Conservation (phyloP, 2,797 vertebrate species). For the Lacerta bilineata region DNA sequence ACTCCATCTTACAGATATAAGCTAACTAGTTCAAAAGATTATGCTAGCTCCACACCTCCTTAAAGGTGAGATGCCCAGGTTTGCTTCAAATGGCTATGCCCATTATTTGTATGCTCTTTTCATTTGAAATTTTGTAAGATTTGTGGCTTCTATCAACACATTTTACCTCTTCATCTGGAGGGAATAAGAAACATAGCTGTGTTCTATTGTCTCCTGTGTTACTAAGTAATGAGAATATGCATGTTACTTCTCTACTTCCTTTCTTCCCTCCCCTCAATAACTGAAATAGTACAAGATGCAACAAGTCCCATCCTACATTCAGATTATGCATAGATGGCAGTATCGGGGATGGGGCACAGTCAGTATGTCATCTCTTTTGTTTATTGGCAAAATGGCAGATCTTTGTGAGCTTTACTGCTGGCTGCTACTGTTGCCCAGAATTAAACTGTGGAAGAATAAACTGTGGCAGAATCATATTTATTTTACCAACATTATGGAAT, state of each 20-base stretch:
- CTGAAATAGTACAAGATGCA: background rate
- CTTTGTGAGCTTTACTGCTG: background rate
- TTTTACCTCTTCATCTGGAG: background rate
- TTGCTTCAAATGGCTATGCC: background rate
- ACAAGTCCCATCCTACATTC: background rate
- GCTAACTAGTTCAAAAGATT: background rate
- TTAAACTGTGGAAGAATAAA: conserved; percentile 18
- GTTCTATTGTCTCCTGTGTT: background rate
- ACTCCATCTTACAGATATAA: background rate
- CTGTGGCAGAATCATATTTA: background rate
- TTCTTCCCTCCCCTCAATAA: background rate
- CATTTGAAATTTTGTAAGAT: background rate
- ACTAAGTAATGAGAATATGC: background rate
- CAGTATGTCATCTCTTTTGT: too few relatives aligned
- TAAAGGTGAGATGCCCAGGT: background rate
- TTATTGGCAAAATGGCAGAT: background rate
- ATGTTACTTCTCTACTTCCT: background rate
- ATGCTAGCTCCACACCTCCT: background rate
- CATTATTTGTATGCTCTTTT: background rate
- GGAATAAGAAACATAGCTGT: background rate
- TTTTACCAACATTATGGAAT: background rate
- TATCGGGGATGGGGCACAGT: too few relatives aligned
- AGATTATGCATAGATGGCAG: too few relatives aligned
- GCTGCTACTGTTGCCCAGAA: background rate
- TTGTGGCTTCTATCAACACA: background rate